Percentiles rank a stretch among this genome's conserved stretches.
These are phyloP conservation scores for Trichechus manatus DNA, from an alignment of 2,113 vertebrate genomes.

Conservation along the genomic window DNA sequence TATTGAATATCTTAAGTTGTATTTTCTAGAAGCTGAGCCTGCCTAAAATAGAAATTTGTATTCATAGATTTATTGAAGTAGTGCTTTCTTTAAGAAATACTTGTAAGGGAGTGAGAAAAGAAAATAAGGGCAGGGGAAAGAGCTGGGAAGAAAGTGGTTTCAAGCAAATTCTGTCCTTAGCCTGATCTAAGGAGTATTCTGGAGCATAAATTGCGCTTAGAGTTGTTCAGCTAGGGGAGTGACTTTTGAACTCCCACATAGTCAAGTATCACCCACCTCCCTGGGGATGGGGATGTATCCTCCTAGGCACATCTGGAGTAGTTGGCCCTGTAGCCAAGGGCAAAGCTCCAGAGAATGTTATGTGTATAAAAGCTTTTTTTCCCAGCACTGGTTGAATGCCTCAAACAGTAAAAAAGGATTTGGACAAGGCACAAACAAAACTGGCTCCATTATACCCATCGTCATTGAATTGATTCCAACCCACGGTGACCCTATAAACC, in stretches of 20 bases:
- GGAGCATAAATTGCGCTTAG: neutral
- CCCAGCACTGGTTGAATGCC: neutral
- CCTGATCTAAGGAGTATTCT: neutral
- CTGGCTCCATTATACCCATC: neutral
- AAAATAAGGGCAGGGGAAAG: neutral
- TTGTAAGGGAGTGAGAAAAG: too few species aligned
- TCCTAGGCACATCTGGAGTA: neutral
- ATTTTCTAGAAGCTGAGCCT: slow-evolving; percentile 21
- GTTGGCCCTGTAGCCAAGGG: neutral
- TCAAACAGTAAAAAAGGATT: neutral
- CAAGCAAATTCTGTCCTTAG: neutral
- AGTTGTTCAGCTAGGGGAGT: neutral
- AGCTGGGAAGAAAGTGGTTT: neutral
- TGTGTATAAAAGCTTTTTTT: fast-evolving
- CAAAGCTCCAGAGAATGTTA: neutral
- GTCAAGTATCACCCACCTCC: too few species aligned
- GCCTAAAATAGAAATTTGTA: neutral
- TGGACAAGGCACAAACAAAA: neutral
- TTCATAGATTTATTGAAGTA: neutral
- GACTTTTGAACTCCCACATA: neutral
- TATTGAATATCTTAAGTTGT: neutral
- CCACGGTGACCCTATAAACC: neutral
- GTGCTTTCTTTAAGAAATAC: neutral
- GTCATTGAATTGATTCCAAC: neutral
- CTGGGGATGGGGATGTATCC: fast-evolving